Evolutionary conservation across 2,888 invertebrate genomes (phyloP), one percentile per base, ranked within the genome.

Genomic region (Drosophila kuntzei): DNA sequence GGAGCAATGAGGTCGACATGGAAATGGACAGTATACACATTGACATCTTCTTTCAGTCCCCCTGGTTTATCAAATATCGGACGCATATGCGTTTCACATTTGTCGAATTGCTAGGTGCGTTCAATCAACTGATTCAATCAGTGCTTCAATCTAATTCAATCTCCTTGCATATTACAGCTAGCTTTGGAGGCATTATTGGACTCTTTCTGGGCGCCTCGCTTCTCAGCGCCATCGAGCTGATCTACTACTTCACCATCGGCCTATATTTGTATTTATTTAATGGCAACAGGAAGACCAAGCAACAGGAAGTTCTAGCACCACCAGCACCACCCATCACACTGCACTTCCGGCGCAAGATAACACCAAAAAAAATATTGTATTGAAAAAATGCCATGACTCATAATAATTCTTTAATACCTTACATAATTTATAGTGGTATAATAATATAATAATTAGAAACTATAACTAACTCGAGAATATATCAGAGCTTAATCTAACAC

Each of bases 171-270:
- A 37, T 66, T 50, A 1, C 44, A 93, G 93, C 93, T 22, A 91
- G 91, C 58, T 93, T 93, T 74, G 93, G 93, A 20, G 93, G 93
- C 12, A 91, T 93, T 49, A 92, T 93, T 51, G 93, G 93, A 5
- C 90, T 93, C n/a, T 93, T 93, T 72, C 79, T 93, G 29, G 93
- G 93, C 3, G 92, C 92, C 50, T 93, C 93, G 1, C 74, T 93
- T 0, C 79, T 93, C 6, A 93, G 93, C 80, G 91, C 89, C 20
- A 81, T 91, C 11, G 93, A 93, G 75, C 51, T 93, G 22, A 43
- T 92, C 50, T 93, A 93, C 73, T 92, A 90, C 63, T 80, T 89
- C 2, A 89, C 91, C 4, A 79, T 91, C 32, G 91, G 91, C 3
- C 59, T 92, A 2, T 87, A 79, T 62, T 73, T 89, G 1, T 80